A percentile compares a stretch with the other conserved stretches of the same genome.
phyloP scores from a whole-genome alignment of 2,888 invertebrate genomes.

The Molanna angustata region DNA sequence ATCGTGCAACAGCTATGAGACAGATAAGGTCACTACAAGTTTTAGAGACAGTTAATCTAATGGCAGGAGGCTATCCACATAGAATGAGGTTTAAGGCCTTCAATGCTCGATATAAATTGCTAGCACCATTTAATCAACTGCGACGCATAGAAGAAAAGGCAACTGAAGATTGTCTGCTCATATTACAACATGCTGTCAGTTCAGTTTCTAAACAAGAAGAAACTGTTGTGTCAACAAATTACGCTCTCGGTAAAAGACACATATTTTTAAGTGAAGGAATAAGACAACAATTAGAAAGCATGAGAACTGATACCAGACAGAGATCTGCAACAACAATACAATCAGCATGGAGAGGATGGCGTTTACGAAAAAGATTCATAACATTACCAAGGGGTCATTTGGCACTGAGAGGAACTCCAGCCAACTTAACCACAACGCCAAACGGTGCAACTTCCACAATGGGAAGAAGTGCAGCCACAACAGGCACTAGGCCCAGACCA shows the following conservation, averaged over 20 bases:
- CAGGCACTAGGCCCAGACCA: slow-evolving; percentile 73
- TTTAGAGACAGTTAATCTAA: slow-evolving; percentile 91
- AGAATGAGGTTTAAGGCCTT: slow-evolving; percentile 93
- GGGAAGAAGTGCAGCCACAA: slow-evolving; percentile 36
- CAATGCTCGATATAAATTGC: slow-evolving; percentile 77
- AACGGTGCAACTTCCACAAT: slow-evolving; percentile 31
- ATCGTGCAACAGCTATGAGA: slow-evolving; percentile 77
- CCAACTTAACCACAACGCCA: slow-evolving; percentile 30
- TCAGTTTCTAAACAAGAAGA: slow-evolving; percentile 39
- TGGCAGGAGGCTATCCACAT: slow-evolving; percentile 94
- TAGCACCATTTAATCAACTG: slow-evolving; percentile 74
- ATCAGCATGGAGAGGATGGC: slow-evolving; percentile 81
- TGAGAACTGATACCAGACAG: slow-evolving; percentile 73
- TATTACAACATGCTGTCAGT: slow-evolving; percentile 60
- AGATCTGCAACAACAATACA: slow-evolving; percentile 83
- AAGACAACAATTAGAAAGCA: slow-evolving; percentile 82
- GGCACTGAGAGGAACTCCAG: slow-evolving; percentile 12
- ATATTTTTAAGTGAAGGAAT: slow-evolving; percentile 93
- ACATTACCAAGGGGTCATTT: slow-evolving; percentile 44
- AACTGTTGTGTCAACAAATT: slow-evolving; percentile 64
- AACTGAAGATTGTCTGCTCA: slow-evolving; percentile 71
- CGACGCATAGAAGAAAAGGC: slow-evolving; percentile 68
- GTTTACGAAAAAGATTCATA: slow-evolving; percentile 66
- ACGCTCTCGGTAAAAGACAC: slow-evolving; percentile 91
- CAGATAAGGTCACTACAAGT: slow-evolving; percentile 89